Base-by-base conservation (phyloP, 1,140 invertebrate genomes). In the Drosophila pandora region DNA sequence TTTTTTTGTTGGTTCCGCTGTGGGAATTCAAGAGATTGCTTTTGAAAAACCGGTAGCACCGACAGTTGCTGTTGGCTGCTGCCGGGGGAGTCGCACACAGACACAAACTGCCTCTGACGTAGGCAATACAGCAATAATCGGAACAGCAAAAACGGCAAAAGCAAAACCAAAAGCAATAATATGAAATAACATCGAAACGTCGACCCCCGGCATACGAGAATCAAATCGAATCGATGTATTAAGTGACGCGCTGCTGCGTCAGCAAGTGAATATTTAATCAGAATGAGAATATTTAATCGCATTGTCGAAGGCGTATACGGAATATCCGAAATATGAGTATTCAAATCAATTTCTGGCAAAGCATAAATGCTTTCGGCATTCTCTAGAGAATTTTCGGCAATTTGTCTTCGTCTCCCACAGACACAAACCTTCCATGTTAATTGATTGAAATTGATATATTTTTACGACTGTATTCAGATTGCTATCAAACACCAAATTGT, bases 191-290 rank as follows among this genome's bases (percentile, higher is more conserved):
- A 84, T 55, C 58, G 68, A 79, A 71, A 48, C 48, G 50, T 67
- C 49, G 57, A 59, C 58, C 58, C 58, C 48, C 71, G 57, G 41
- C 47, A 56, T 47, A 45, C 48, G 45, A 48, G 58, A 67, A 72
- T 71, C 43, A 70, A 70, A 43, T 43, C 41, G 41, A 21, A 43
- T 34, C 47, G 68, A 39, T 85, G 76, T 76, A 69, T 76, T 64
- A 58, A 84, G 77, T 85, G 82, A 87, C 83, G 83, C 67, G 65
- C 59, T 76, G 75, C 82, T 88, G 71, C 83, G 82, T 88, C 82
- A 87, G 82, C 83, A 87, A 88, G 79, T 87, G 71, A 87, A 87
- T 87, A 87, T 79, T 87, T 82, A 88, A 88, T 82, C 83, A 71
- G 50, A 63, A 88, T 82, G 79, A 71, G 50, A 63, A 88, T 82